Evolutionary conservation across 2,797 vertebrate genomes (phyloP).

Genomic region (Rhabdomys pumilio): DNA sequence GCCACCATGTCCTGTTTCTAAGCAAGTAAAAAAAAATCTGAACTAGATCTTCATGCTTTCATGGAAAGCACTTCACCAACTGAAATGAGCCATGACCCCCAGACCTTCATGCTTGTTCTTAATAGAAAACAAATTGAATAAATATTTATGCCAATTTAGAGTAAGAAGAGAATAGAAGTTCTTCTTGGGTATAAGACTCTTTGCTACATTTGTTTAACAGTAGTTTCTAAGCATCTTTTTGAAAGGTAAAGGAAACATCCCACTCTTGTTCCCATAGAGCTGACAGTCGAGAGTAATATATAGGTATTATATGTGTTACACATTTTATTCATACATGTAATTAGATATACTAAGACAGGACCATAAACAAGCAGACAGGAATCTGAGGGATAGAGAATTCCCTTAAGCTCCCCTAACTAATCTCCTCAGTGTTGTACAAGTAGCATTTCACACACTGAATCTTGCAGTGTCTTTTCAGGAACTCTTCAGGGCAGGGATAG

Average conservation of each 20-base stretch:
- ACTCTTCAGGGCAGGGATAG: not conserved
- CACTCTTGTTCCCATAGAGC: not conserved
- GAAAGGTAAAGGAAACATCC: not conserved
- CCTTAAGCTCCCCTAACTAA: not conserved
- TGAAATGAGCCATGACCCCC: not conserved
- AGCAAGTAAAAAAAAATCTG: not conserved
- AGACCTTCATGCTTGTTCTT: not conserved
- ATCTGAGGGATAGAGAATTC: not conserved
- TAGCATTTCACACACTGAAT: not conserved
- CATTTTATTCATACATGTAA: not conserved
- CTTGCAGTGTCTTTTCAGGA: not conserved
- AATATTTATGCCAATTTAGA: not conserved
- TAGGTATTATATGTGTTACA: not conserved
- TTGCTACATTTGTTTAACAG: not conserved
- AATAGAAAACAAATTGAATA: not conserved
- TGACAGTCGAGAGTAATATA: not conserved
- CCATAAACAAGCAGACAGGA: not conserved
- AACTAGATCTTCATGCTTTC: not conserved
- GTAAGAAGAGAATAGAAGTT: not conserved
- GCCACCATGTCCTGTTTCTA: not conserved
- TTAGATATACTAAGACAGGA: not conserved
- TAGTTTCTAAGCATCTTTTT: slow-evolving; percentile 33
- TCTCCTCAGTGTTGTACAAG: not conserved
- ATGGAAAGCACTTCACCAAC: not conserved
- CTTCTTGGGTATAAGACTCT: not conserved